phyloP scores from a whole-genome alignment of 2,797 vertebrate species.

The Denticeps clupeoides region DNA sequence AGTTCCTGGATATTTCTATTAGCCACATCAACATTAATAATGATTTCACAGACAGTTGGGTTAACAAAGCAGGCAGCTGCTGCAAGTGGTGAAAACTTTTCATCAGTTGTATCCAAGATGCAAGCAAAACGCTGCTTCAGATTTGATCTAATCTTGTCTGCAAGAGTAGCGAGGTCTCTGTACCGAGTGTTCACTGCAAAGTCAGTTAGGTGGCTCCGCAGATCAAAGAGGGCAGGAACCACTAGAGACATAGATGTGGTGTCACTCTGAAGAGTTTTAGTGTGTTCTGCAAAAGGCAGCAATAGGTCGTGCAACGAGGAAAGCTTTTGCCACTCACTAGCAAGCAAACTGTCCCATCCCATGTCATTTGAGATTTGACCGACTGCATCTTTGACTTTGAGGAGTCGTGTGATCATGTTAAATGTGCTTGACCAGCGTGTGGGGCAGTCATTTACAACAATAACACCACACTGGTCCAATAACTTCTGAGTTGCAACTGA shows the following conservation, averaged over 20 bases:
- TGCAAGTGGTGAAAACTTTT: slow-evolving; percentile 13
- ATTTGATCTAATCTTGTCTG: slow-evolving; percentile 15
- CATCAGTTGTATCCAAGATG: slow-evolving; percentile 11
- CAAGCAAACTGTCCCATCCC: slow-evolving; percentile 21
- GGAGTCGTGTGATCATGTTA: slow-evolving; percentile 18
- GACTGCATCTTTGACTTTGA: slow-evolving; percentile 24
- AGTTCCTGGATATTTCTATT: too few relatives aligned
- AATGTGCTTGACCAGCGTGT: slow-evolving; percentile 28
- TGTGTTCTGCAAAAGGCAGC: not conserved
- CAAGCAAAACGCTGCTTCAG: slow-evolving; percentile 18
- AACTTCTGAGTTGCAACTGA: not conserved
- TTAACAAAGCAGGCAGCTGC: slow-evolving; percentile 2
- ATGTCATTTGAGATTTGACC: slow-evolving; percentile 11
- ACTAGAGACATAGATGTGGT: slow-evolving; percentile 23
- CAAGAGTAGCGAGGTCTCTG: slow-evolving; percentile 15
- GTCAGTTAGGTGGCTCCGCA: slow-evolving; percentile 21
- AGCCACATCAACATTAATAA: too few relatives aligned
- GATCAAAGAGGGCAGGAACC: slow-evolving; percentile 24
- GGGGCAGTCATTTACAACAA: slow-evolving; percentile 3
- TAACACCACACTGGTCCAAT: too few relatives aligned
- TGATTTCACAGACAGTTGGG: too few relatives aligned
- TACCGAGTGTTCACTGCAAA: slow-evolving; percentile 11
- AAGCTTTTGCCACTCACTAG: not conserved
- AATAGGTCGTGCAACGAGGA: not conserved
- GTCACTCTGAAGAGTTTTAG: slow-evolving; percentile 14